Conservation (phyloP, 92 coral and sea anemone genomes). For the Paragorgia papillata region DNA sequence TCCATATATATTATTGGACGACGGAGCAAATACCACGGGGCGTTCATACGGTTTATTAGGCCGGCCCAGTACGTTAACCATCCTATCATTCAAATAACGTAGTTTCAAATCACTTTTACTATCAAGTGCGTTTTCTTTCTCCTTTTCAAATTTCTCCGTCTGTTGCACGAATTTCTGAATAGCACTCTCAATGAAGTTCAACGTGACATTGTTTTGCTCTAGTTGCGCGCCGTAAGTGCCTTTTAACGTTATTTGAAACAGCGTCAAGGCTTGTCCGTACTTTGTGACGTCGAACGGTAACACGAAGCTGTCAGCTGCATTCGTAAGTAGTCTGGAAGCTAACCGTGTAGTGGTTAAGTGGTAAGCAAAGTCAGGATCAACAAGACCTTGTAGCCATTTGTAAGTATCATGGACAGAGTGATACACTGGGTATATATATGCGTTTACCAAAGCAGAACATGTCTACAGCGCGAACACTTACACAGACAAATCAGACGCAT, state of each 20-base stretch:
- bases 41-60: conserved; percentile 70
- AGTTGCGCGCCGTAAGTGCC: conserved; percentile 42
- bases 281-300: conserved; percentile 65
- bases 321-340: conserved; percentile 58
- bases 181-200: conserved; percentile 48
- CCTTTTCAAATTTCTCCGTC: conserved; percentile 57
- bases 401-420: conserved; percentile 87
- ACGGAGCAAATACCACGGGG: conserved; percentile 79
- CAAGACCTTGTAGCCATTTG: conserved; percentile 75
- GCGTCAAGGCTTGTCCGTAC: conserved; percentile 47
- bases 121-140: conserved; percentile 42
- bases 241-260: conserved; percentile 36
- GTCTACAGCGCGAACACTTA: conserved; percentile 71
- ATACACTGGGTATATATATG: conserved; percentile 70
- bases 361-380: conserved; percentile 70
- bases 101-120: conserved; percentile 66
- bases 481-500: too few species aligned
- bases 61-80: conserved; percentile 71
- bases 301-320: conserved; percentile 61
- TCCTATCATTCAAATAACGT: conserved; percentile 73
- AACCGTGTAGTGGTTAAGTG: conserved; percentile 70
- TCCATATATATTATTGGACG: conserved; percentile 59
- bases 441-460: conserved; percentile 50
- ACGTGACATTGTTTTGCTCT: conserved; percentile 49
- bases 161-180: conserved; percentile 51